A percentile compares a stretch with the other conserved stretches of the same genome.
Evolutionary conservation across 2,797 vertebrate species (phyloP).

Genomic region (Cryptoprocta ferox): DNA sequence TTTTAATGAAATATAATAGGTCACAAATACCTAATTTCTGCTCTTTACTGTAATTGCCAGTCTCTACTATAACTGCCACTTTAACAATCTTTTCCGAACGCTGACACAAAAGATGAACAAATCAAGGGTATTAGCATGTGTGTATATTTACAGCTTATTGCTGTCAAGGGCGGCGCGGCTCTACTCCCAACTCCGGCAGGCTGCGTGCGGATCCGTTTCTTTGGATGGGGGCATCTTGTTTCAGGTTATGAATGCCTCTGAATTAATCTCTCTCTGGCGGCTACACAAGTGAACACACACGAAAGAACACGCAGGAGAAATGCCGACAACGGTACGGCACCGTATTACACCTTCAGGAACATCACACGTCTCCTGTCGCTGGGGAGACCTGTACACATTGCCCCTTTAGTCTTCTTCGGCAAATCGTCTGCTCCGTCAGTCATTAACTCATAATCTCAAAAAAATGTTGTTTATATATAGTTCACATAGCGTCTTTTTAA

Average conservation of each 20-base stretch:
- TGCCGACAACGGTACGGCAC: constrained; percentile 44
- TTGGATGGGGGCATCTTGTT: constrained; percentile 65
- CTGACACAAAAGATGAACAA: constrained; percentile 72
- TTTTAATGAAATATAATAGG: constrained; percentile 81
- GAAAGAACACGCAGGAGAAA: constrained; percentile 57
- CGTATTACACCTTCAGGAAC: constrained; percentile 49
- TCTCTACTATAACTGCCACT: constrained; percentile 71
- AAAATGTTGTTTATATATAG: background rate
- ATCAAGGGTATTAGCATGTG: constrained; percentile 66
- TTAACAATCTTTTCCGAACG: constrained; percentile 77
- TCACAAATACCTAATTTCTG: constrained; percentile 78
- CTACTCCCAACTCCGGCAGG: constrained; percentile 61
- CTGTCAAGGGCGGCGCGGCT: constrained; percentile 64
- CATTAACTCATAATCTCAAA: constrained; percentile 44
- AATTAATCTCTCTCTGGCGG: constrained; percentile 64
- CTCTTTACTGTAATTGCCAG: constrained; percentile 74
- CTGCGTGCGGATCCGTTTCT: constrained; percentile 65
- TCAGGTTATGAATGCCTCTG: constrained; percentile 34
- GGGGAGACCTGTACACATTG: constrained; percentile 28
- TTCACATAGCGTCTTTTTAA: constrained; percentile 53
- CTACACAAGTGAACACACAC: constrained; percentile 2
- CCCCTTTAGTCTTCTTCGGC: constrained; percentile 14
- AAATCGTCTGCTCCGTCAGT: constrained; percentile 6
- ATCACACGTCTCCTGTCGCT: constrained; percentile 36
- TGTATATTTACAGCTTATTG: constrained; percentile 66